Base-by-base conservation (phyloP, 1,140 invertebrate genomes). In the Heliconius hermathena region DNA sequence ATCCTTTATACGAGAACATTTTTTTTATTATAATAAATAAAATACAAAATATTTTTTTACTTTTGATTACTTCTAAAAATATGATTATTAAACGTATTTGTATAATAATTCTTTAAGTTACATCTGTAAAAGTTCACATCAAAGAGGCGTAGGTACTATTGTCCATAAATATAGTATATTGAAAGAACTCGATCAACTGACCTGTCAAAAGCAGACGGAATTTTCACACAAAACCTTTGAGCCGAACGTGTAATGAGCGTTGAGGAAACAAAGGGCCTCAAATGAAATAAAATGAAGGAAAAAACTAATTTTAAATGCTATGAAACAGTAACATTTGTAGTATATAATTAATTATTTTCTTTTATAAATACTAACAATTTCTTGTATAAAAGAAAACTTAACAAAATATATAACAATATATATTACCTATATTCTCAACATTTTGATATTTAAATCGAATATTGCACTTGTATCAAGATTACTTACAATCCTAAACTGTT, bases 151-250 rank as follows among this genome's bases (percentile, higher is more conserved):
- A 36, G 33, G 33, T 36, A 57, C 8, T 57, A 22, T 57, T 57
- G 22, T 22, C 54, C 20, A n/a, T 57, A 57, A 57, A 57, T 57
- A 57, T n/a, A 33, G 33, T 33, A 57, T 20, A 38, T 72, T 38
- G 52, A 74, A 57, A 52, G 52, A 60, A 22, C 57, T 74, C 52
- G 49, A 74, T 74, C 33, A 74, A 74, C 52, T 74, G 73, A 74
- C 73, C 73, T 74, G 73, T 74, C 73, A 36, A 52, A 22, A 74
- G 18, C 73, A 57, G 73, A 74, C 54, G 54, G 54, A n/a, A 57
- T 57, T 57, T 57, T 57, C 54, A 57, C 54, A 57, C 54, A 57
- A 57, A 22, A 57, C 54, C 54, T 57, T 57, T 57, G 54, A 57
- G n/a, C n/a, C 9, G 54, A 11, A 57, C 54, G 54, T 57, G 54